These are phyloP conservation scores for Aleiodes sp. DNA, from an alignment of 1,140 invertebrate species.

Conservation along the genomic window DNA sequence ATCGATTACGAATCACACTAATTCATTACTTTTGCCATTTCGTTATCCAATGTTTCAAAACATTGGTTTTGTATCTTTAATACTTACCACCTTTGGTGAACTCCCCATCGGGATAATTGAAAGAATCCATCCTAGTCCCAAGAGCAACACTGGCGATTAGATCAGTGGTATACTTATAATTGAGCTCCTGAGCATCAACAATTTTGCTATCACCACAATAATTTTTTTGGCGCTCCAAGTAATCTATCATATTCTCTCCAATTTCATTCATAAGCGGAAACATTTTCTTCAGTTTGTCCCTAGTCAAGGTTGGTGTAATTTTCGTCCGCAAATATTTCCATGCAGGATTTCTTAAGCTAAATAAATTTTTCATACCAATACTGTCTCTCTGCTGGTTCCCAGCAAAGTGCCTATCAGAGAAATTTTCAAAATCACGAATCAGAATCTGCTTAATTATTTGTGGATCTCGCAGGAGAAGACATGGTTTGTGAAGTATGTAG, in stretches of 20 bases:
- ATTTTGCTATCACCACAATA: background rate
- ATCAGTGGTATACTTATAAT: slow-evolving; percentile 63
- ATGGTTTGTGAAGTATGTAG: slow-evolving; percentile 22
- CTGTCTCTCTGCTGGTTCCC: slow-evolving; percentile 36
- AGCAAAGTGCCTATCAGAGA: slow-evolving; percentile 22
- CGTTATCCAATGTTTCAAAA: no score
- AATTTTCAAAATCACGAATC: slow-evolving; percentile 35
- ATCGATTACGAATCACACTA: no score
- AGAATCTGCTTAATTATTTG: slow-evolving; percentile 37
- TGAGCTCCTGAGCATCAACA: slow-evolving; percentile 48
- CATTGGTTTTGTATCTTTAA: no score
- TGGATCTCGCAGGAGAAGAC: slow-evolving; percentile 46
- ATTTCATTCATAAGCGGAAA: slow-evolving; percentile 60
- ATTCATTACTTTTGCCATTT: no score
- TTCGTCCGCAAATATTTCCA: slow-evolving; percentile 53
- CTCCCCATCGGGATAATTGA: slow-evolving; percentile 53
- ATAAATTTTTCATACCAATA: slow-evolving; percentile 39
- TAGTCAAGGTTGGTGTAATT: slow-evolving; percentile 65
- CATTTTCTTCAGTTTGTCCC: slow-evolving; percentile 64
- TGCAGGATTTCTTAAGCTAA: slow-evolving; percentile 48
- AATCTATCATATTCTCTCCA: slow-evolving; percentile 41
- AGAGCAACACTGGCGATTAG: slow-evolving; percentile 67
- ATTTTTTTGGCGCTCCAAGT: slow-evolving; percentile 36
- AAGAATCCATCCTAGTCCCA: slow-evolving; percentile 63
- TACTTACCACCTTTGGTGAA: slow-evolving; percentile 50